Evolutionary conservation across 2,113 vertebrate genomes (phyloP).

Genomic region (Sylvietta virens): DNA sequence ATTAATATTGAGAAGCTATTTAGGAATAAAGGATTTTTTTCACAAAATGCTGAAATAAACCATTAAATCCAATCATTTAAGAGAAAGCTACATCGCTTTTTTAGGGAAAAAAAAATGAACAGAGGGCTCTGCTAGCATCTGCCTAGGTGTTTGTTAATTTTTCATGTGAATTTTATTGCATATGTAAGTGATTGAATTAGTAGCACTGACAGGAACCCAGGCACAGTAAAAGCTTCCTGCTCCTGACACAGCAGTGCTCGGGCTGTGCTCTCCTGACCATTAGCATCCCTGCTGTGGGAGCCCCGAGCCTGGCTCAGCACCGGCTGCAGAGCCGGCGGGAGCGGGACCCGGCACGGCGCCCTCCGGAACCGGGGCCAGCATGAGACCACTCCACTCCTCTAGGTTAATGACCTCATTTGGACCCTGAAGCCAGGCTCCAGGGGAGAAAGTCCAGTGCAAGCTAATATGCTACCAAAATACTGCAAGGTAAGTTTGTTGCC

Average conservation of each 20-base stretch:
- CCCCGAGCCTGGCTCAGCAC: neutral
- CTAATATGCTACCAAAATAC: constrained; percentile 67
- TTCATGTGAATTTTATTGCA: constrained; percentile 68
- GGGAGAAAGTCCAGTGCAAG: constrained; percentile 7
- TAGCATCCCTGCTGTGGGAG: neutral
- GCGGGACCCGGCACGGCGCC: neutral
- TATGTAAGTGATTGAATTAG: constrained; percentile 66
- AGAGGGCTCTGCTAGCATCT: neutral
- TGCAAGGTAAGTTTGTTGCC: constrained; percentile 65
- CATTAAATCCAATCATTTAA: neutral
- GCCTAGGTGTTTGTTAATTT: constrained; percentile 63
- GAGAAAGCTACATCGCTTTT: neutral
- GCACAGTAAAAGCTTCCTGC: constrained; percentile 67
- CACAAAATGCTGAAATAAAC: neutral
- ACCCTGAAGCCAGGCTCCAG: constrained; percentile 23
- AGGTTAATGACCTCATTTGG: neutral
- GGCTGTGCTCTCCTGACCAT: constrained; percentile 26
- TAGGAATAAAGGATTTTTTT: neutral
- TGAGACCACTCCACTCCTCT: constrained; percentile 3
- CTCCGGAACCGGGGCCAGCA: neutral
- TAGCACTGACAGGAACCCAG: constrained; percentile 63
- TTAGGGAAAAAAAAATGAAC: neutral
- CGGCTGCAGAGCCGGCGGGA: neutral
- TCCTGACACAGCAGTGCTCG: constrained; percentile 52
- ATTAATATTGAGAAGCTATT: neutral